These are phyloP conservation scores for Apistogramma diplotaenia DNA, from an alignment of 2,113 vertebrate genomes.

Conservation along the genomic window DNA sequence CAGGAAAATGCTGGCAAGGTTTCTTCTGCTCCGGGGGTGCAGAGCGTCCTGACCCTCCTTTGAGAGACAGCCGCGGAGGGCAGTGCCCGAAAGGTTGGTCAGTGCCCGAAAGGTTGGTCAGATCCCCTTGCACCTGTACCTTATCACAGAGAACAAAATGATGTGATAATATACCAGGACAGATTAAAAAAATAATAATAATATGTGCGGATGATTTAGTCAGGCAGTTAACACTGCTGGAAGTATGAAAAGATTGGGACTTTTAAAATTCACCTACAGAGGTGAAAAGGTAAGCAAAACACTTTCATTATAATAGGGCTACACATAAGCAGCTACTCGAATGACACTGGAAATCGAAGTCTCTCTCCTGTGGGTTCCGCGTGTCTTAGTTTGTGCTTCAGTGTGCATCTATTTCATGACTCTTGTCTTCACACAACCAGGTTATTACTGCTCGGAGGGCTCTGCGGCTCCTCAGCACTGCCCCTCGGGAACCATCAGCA, in stretches of 20 bases:
- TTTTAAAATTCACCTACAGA: conserved; percentile 4
- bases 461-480: conserved; percentile 79
- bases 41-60: conserved; percentile 68
- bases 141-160: background rate
- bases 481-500: conserved; percentile 82
- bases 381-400: conserved; percentile 1
- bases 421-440: conserved; percentile 67
- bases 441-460: conserved; percentile 85
- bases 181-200: background rate
- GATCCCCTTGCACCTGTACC: background rate
- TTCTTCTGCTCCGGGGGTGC: conserved; percentile 83
- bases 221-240: background rate
- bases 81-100: conserved; percentile 86
- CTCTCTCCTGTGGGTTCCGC: conserved; percentile 1
- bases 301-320: conserved; percentile 29
- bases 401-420: conserved; percentile 38
- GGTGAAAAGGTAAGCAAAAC: conserved; percentile 32
- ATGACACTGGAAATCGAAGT: conserved; percentile 51
- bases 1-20: conserved; percentile 82
- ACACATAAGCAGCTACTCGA: conserved; percentile 39
- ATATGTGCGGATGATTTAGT: background rate
- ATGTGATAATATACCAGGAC: background rate
- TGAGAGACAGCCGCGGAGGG: conserved; percentile 71
- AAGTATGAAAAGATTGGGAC: background rate
- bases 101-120: conserved; percentile 81